Base-by-base conservation (phyloP, 2,113 vertebrate genomes). In the Panurus biarmicus region DNA sequence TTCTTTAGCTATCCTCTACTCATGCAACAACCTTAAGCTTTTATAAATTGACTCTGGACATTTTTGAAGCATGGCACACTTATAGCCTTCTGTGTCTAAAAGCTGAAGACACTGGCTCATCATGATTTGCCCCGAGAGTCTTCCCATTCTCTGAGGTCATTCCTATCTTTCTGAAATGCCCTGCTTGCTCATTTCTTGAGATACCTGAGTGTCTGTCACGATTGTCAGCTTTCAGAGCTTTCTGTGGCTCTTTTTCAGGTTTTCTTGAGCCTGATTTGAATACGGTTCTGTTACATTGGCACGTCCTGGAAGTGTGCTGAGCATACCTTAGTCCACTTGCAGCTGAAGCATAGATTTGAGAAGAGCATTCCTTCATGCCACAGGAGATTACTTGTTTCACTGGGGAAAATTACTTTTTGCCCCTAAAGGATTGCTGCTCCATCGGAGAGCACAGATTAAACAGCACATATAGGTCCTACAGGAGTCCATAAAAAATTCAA, bases 251-350 rank as follows among this genome's bases (percentile, higher is more conserved):
- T 76, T 42, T 54, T 16, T 53, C 66, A 7, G 6, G 24, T 64
- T 74, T 71, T 48, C 48, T 69, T 53, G n/a, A 56, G 13, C 22
- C 9, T 11, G 57, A 0, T 57, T 81, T 82, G 66, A 65, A 40
- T 42, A 15, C 0, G 3, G 10, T 50, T 91, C 47, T 56, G 8
- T 25, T 45, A 26, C 29, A 53, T 0, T 18, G 11, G 18, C 18
- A 60, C 22, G 29, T 12, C 31, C 66, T 45, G 26, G 18, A 79
- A 58, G 38, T 14, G 14, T 28, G 33, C 36, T 60, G 29, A 79
- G 19, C 17, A 14, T 25, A 8, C 23, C 25, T 54, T 38, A 40
- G 17, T n/a, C 35, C 17, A n/a, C 29, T 28, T 0, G 0, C 26
- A 77, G 29, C 29, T 60, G 7, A 89, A 85, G 50, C 0, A 3